Evolutionary conservation across 2,113 vertebrate species (phyloP).

Genomic region (Protobothrops flavoviridis): DNA sequence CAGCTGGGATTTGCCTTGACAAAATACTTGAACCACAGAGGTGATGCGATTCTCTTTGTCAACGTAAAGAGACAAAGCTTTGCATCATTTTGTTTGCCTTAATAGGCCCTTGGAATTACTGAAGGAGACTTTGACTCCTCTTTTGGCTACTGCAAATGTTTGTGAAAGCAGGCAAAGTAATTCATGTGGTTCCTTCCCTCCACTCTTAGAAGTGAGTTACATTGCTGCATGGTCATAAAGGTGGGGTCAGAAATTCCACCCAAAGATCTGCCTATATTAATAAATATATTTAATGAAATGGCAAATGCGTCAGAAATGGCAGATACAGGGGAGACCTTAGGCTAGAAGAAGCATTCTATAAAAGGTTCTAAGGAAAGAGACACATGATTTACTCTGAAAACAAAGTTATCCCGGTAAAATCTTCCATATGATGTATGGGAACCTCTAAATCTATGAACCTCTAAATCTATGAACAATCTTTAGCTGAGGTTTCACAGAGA

Average conservation of each 20-base stretch:
- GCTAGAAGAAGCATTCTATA: conserved; percentile 42
- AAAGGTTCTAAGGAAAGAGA: not conserved
- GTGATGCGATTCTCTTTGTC: not conserved
- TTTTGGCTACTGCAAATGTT: not conserved
- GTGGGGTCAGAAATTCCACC: not conserved
- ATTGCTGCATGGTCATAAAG: not conserved
- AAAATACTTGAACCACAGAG: not conserved
- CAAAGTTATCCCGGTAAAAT: conserved; percentile 3
- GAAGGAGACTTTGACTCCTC: not conserved
- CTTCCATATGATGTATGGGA: not conserved
- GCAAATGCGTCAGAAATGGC: conserved; percentile 49
- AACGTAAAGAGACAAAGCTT: not conserved
- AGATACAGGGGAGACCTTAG: conserved; percentile 47
- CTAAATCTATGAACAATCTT: not conserved
- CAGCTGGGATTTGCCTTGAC: not conserved
- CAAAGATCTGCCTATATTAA: not conserved
- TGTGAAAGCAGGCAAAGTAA: not conserved
- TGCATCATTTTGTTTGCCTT: not conserved
- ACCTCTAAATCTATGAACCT: not conserved
- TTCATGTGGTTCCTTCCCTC: not conserved
- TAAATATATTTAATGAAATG: conserved; percentile 38
- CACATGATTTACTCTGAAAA: not conserved
- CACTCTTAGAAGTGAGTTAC: not conserved
- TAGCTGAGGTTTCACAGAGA: not conserved
- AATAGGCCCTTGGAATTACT: not conserved